Base-by-base conservation (phyloP, 2,113 vertebrate species). In the Solea solea region DNA sequence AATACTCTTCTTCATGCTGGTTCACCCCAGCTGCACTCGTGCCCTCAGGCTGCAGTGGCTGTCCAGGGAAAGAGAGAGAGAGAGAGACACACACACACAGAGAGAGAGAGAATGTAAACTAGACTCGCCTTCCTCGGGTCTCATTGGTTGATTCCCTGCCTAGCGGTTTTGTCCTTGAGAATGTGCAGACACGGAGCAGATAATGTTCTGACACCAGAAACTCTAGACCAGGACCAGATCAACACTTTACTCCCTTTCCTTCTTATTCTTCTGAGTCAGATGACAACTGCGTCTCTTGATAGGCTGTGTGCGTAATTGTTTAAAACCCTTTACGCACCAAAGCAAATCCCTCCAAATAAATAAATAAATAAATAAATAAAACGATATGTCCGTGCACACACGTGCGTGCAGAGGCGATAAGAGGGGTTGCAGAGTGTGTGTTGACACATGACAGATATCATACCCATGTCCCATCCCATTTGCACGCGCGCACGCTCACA, bases 131-230 rank as follows among this genome's bases (percentile, higher is more conserved):
- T 80, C 69, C 81, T 75, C 70, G 28, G 67, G 79, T 77, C 82
- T 83, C 80, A 87, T 91, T 89, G 85, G 89, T 86, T 84, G 83
- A 80, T 75, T 86, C 76, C 45, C 72, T 80, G 76, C 80, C 69
- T 89, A 79, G 87, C 79, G 54, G 80, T 86, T 89, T 85, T 92
- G 92, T 89, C 93, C 93, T 94, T 94, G 93, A 93, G 88, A 94
- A 94, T 94, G 93, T 94, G 92, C 93, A 93, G 92, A 93, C 93
- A 91, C 72, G 81, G 77, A 77, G 84, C 92, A 94, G 92, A 94
- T 94, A 94, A 93, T 94, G 91, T 93, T 93, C 92, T 92, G 91
- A 93, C 92, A 93, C 91, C 86, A 92, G 93, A 93, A 92, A 93
- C 92, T 91, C 88, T 88, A 94, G 88, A 92, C 90, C 89, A 40